These are phyloP conservation scores for Athalia cordata DNA, from an alignment of 2,888 invertebrate genomes.

Conservation along the genomic window DNA sequence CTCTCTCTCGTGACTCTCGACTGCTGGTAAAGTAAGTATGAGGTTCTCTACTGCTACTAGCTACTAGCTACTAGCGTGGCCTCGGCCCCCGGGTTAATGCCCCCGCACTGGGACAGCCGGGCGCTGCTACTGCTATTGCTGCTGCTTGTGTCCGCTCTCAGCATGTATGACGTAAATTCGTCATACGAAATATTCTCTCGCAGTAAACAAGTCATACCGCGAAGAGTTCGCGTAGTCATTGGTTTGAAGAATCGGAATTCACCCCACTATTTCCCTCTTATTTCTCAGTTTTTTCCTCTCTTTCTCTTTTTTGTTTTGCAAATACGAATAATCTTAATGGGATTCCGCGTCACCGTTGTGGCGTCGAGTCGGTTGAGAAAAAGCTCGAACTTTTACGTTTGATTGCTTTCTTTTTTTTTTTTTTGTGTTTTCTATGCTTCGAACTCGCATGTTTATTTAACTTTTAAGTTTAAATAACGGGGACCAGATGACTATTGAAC, in stretches of 20 bases:
- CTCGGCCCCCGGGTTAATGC: slow-evolving; percentile 71
- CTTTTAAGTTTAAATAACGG: no score
- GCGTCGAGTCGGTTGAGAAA: no score
- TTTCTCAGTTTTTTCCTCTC: no score
- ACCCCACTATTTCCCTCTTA: not conserved
- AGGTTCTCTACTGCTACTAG: not conserved
- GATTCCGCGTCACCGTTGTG: no score
- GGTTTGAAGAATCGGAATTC: not conserved
- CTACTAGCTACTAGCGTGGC: slow-evolving; percentile 59
- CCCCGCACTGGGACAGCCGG: slow-evolving; percentile 71
- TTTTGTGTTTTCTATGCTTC: no score
- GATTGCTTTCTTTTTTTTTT: no score
- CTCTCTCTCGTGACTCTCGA: slow-evolving; percentile 16
- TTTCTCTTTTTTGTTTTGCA: no score
- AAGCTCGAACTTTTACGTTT: no score
- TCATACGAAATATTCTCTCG: slow-evolving; percentile 47
- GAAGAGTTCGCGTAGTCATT: not conserved
- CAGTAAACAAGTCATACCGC: slow-evolving; percentile 43
- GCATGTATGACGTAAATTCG: slow-evolving; percentile 51
- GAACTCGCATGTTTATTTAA: no score
- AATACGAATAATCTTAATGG: no score
- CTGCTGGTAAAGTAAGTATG: not conserved
- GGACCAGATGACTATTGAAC: no score
- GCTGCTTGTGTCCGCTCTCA: slow-evolving; percentile 35
- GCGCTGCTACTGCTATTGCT: slow-evolving; percentile 57